phyloP scores from a whole-genome alignment of 2,888 invertebrate species.

The Alsophila aescularia region DNA sequence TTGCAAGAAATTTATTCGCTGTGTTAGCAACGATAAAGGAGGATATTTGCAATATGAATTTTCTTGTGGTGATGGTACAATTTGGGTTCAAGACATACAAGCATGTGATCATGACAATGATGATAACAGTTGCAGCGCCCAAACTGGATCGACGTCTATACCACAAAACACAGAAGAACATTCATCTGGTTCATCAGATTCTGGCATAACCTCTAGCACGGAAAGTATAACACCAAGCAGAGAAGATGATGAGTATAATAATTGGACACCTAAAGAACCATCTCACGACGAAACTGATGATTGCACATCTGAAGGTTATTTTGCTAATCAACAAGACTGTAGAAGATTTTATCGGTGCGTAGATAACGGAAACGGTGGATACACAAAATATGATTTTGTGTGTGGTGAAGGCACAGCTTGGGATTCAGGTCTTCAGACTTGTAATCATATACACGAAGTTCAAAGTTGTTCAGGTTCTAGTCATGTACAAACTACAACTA shows the following conservation, averaged over 20 bases:
- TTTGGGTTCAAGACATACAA: conserved; percentile 87
- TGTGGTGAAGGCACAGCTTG: conserved; percentile 86
- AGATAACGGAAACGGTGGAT: conserved; percentile 69
- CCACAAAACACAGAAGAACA: conserved; percentile 35
- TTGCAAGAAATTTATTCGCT: conserved; percentile 90
- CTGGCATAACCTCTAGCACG: conserved; percentile 34
- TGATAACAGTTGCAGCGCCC: conserved; percentile 48
- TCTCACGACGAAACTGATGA: conserved; percentile 39
- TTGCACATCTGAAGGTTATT: conserved; percentile 78
- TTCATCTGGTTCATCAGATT: conserved; percentile 31
- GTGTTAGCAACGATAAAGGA: conserved; percentile 81
- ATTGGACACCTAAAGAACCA: conserved; percentile 37
- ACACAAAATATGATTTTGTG: conserved; percentile 79
- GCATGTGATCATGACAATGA: conserved; percentile 76
- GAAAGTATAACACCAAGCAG: conserved; percentile 34
- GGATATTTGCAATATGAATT: conserved; percentile 84
- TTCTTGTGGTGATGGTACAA: conserved; percentile 86
- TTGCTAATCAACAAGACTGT: conserved; percentile 72
- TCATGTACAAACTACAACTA: conserved; percentile 45
- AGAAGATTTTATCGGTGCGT: conserved; percentile 81
- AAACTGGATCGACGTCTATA: conserved; percentile 40
- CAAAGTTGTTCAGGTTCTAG: conserved; percentile 48
- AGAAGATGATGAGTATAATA: conserved; percentile 48
- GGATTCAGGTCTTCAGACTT: conserved; percentile 79
- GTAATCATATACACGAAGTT: conserved; percentile 82